Conservation (phyloP, 2,888 invertebrate genomes). For the Cistogaster globosa region DNA sequence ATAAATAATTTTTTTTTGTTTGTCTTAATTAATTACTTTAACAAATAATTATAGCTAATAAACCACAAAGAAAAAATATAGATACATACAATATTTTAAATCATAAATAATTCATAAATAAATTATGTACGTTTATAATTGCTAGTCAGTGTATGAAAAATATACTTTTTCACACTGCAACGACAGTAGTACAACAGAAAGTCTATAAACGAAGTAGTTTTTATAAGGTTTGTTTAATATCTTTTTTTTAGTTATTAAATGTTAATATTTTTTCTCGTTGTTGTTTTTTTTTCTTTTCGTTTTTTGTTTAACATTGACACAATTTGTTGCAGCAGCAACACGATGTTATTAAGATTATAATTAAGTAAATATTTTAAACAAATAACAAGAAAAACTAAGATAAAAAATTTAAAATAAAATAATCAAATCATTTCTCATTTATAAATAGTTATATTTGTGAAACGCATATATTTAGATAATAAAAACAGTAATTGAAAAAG, state of each 20-base stretch:
- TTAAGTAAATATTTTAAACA: slow-evolving; percentile 33
- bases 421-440: not conserved
- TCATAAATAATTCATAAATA: slow-evolving; percentile 61
- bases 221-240: slow-evolving; percentile 4
- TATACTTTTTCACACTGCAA: slow-evolving; percentile 26
- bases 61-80: slow-evolving; percentile 8
- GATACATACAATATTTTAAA: slow-evolving; percentile 45
- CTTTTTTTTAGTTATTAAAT: slow-evolving; percentile 1
- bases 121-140: slow-evolving; percentile 38
- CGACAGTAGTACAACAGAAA: slow-evolving; percentile 26
- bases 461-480: no score
- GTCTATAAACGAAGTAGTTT: slow-evolving; percentile 8
- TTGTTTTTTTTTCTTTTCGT: slow-evolving; percentile 27
- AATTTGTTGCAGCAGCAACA: slow-evolving; percentile 58
- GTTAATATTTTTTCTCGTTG: slow-evolving; percentile 12
- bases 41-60: slow-evolving; percentile 61
- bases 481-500: no score
- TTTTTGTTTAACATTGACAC: slow-evolving; percentile 68
- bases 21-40: slow-evolving; percentile 61
- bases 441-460: no score
- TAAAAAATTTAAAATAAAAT: not conserved
- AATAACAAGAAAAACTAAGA: slow-evolving; percentile 25
- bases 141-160: slow-evolving; percentile 14
- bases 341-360: slow-evolving; percentile 40
- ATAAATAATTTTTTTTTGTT: slow-evolving; percentile 23